A percentile compares a stretch with the other conserved stretches of the same genome.
phyloP scores from a whole-genome alignment of 30 jellyfish, hydroid and myxozoan species.

The Rhopilema esculentum region DNA sequence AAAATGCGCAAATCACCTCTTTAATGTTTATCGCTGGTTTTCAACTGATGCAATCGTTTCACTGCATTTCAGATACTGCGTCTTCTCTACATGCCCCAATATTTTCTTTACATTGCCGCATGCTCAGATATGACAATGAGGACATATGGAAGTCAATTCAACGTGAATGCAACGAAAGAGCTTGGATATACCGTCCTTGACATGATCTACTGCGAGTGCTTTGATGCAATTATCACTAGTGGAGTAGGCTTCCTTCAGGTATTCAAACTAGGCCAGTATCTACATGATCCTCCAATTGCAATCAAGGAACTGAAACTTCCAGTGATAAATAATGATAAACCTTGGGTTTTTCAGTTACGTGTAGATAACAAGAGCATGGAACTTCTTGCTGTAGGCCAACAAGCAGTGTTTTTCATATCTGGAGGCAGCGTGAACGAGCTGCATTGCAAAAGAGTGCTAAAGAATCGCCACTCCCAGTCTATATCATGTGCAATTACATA shows the following conservation, averaged over 20 bases:
- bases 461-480: constrained; percentile 85
- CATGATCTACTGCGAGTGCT: constrained; percentile 61
- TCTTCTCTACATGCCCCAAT: constrained; percentile 43
- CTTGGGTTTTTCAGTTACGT: constrained; percentile 77
- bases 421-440: constrained; percentile 18
- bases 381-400: constrained; percentile 78
- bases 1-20: too few relatives aligned
- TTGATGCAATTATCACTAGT: constrained; percentile 54
- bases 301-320: constrained; percentile 40
- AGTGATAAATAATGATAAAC: constrained; percentile 23
- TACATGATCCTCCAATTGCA: constrained; percentile 73
- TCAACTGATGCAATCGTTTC: background rate
- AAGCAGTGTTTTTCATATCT: constrained; percentile 67
- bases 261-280: constrained; percentile 66
- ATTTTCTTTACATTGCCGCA: constrained; percentile 71
- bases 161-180: constrained; percentile 57
- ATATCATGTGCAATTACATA: constrained; percentile 67
- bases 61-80: constrained; percentile 26
- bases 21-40: too few relatives aligned
- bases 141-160: constrained; percentile 63
- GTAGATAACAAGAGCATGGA: constrained; percentile 41
- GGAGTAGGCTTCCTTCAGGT: constrained; percentile 81
- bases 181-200: constrained; percentile 71
- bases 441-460: constrained; percentile 44
- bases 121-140: constrained; percentile 85